These are phyloP conservation scores for Pica pica DNA, from an alignment of 2,113 vertebrate species.

Conservation along the genomic window DNA sequence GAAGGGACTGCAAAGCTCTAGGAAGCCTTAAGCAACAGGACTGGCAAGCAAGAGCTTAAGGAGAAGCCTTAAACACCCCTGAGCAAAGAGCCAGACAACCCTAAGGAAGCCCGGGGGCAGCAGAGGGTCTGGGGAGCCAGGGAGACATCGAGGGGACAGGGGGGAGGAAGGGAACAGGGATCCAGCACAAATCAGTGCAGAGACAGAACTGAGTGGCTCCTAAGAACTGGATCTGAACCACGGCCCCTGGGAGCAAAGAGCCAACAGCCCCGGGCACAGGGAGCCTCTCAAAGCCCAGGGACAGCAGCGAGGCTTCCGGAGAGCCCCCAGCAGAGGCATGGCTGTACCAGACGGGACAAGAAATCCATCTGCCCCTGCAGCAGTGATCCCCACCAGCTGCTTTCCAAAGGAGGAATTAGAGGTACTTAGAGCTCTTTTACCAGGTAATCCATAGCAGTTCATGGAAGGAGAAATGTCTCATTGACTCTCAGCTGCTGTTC, in stretches of 20 bases:
- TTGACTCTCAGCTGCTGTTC: neutral
- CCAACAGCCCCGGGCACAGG: neutral
- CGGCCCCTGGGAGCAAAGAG: neutral
- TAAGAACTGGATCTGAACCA: fast-evolving
- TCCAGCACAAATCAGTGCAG: neutral
- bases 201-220: fast-evolving
- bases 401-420: neutral
- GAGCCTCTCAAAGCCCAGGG: fast-evolving
- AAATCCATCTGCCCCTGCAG: neutral
- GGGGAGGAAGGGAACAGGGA: neutral
- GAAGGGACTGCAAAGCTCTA: neutral
- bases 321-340: neutral
- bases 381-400: neutral
- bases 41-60: neutral
- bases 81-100: neutral
- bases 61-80: neutral
- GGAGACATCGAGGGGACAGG: fast-evolving
- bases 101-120: neutral
- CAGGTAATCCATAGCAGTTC: neutral
- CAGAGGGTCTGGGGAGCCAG: neutral
- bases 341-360: neutral
- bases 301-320: neutral
- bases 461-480: neutral
- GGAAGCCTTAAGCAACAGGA: neutral
- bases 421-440: neutral